A percentile compares a stretch with the other conserved stretches of the same genome.
phyloP scores from a whole-genome alignment of 2,113 vertebrate species.

The Ailurus styani region DNA sequence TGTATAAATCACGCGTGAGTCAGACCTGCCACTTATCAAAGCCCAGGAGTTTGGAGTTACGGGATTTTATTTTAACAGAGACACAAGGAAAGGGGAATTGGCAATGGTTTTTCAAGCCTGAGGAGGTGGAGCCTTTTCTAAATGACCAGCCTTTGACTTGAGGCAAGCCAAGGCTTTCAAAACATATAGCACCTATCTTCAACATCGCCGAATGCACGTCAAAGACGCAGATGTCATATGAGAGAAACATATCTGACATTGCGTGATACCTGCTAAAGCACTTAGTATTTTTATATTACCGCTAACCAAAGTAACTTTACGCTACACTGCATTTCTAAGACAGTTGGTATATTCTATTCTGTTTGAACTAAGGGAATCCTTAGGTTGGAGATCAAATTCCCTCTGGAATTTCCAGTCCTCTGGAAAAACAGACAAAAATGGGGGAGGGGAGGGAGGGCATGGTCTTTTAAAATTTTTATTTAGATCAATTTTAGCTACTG shows the following conservation, averaged over 20 bases:
- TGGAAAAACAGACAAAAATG: neutral
- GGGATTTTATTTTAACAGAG: slow-evolving; percentile 75
- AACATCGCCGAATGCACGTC: neutral
- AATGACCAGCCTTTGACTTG: neutral
- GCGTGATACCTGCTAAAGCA: neutral
- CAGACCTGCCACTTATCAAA: slow-evolving; percentile 66
- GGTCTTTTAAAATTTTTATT: slow-evolving; percentile 15
- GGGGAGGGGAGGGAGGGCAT: neutral
- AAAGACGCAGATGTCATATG: neutral
- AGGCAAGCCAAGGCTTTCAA: neutral
- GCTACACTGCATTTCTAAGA: neutral
- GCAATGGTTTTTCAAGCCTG: slow-evolving; percentile 49
- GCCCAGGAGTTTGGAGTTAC: slow-evolving; percentile 45
- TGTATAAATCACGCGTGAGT: slow-evolving; percentile 72
- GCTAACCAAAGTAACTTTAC: neutral
- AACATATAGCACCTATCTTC: neutral
- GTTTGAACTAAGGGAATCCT: neutral
- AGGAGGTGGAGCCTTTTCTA: slow-evolving; percentile 14
- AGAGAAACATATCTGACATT: neutral
- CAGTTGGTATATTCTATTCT: neutral
- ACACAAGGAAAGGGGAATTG: slow-evolving; percentile 52
- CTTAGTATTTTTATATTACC: neutral
- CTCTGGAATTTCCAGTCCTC: too few species aligned
- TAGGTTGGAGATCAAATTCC: neutral
- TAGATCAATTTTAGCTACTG: neutral